Evolutionary conservation across 2,888 invertebrate species (phyloP).

Genomic region (Catocala sponsa): DNA sequence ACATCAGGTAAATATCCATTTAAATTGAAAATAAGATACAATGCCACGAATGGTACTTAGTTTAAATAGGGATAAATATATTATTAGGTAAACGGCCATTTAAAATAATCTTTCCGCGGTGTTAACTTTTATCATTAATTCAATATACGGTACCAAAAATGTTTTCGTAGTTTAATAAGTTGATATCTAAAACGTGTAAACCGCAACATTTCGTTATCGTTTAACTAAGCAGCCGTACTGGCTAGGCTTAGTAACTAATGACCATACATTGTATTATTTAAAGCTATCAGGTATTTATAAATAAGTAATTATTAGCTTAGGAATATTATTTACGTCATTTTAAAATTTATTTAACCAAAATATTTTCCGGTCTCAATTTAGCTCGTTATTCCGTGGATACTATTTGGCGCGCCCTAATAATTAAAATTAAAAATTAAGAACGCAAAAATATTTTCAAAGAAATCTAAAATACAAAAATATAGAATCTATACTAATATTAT

Average conservation of each 20-base stretch:
- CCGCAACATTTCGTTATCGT: constrained; percentile 33
- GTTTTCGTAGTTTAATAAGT: constrained; percentile 8
- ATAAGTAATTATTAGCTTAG: background rate
- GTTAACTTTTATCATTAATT: background rate
- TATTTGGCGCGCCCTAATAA: too few relatives aligned
- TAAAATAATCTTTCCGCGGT: constrained; percentile 7
- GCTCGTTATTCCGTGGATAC: background rate
- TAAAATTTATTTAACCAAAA: background rate
- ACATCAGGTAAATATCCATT: too few relatives aligned
- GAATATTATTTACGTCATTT: background rate
- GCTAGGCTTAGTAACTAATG: too few relatives aligned
- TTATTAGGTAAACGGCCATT: constrained; percentile 9
- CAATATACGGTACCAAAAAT: background rate
- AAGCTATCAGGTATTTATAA: background rate
- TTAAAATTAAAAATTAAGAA: too few relatives aligned
- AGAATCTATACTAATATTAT: too few relatives aligned
- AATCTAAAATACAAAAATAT: too few relatives aligned
- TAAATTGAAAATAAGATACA: too few relatives aligned
- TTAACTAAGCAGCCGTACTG: background rate
- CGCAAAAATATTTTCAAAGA: too few relatives aligned
- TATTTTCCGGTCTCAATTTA: too few relatives aligned
- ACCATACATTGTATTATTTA: too few relatives aligned
- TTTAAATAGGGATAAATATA: constrained; percentile 13
- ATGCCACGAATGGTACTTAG: background rate
- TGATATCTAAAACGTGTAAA: constrained; percentile 34